These are phyloP conservation scores for Leptinotarsa haldemani DNA, from an alignment of 2,888 invertebrate genomes.

Conservation along the genomic window DNA sequence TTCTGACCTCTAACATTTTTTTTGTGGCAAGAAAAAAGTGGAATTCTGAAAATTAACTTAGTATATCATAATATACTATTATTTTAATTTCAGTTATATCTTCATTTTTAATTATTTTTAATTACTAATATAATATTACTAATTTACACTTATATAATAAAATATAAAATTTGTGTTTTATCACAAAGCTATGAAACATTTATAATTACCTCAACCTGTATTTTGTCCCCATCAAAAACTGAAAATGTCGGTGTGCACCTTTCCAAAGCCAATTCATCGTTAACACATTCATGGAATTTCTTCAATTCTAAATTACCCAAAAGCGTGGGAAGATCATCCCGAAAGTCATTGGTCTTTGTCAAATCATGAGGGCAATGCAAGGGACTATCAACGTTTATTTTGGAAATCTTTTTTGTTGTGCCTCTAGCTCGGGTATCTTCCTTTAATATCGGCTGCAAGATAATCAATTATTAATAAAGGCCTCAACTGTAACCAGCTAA, in stretches of 20 bases:
- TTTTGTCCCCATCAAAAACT: constrained; percentile 53
- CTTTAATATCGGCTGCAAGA: constrained; percentile 66
- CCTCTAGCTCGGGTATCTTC: constrained; percentile 63
- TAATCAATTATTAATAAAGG: constrained; percentile 26
- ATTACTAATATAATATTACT: no score
- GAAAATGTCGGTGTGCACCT: constrained; percentile 51
- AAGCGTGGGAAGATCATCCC: constrained; percentile 71
- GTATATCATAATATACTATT: no score
- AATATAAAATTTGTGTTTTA: not conserved
- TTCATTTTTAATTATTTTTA: no score
- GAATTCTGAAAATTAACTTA: no score
- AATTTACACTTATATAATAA: no score
- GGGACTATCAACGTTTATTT: constrained; percentile 68
- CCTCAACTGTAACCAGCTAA: no score
- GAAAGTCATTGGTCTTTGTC: constrained; percentile 67
- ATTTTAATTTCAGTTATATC: no score
- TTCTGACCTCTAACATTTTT: no score
- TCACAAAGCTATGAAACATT: not conserved
- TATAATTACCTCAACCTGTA: not conserved
- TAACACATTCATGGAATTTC: constrained; percentile 23
- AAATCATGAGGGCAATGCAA: constrained; percentile 75
- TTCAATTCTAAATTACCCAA: constrained; percentile 52
- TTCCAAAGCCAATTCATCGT: constrained; percentile 46
- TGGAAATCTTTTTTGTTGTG: constrained; percentile 57
- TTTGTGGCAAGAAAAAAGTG: no score